These are phyloP conservation scores for Ailurus styani DNA, from an alignment of 2,113 vertebrate species.

Conservation along the genomic window DNA sequence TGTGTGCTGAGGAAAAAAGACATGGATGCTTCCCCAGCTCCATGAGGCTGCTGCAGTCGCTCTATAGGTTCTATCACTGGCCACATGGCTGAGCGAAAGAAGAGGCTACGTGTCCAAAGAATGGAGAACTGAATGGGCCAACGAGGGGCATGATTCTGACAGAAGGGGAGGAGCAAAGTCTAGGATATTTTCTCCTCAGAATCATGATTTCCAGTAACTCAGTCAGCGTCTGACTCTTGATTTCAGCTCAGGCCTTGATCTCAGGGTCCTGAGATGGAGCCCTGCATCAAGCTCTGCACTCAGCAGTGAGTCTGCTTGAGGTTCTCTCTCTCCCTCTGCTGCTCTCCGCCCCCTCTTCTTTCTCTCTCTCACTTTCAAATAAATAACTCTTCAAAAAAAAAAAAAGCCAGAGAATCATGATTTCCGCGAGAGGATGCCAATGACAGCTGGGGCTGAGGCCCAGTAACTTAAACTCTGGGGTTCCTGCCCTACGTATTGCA, in stretches of 20 bases:
- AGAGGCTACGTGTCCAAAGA: neutral
- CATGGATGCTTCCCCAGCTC: neutral
- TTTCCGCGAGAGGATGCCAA: neutral
- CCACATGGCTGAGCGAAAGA: neutral
- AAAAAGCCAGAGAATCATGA: too few species aligned
- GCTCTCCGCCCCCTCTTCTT: neutral
- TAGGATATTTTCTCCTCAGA: too few species aligned
- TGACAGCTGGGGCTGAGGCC: neutral
- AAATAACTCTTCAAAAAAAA: neutral
- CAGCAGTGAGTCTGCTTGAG: neutral
- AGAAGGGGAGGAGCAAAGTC: too few species aligned
- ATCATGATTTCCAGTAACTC: neutral
- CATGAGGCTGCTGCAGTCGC: neutral
- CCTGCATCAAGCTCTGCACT: neutral
- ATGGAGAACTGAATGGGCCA: neutral
- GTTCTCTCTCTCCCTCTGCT: neutral
- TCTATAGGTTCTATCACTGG: neutral
- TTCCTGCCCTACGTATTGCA: accelerated
- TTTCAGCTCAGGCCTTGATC: neutral
- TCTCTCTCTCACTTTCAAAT: neutral
- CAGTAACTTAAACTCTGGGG: neutral
- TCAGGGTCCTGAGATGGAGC: neutral
- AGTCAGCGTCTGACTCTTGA: neutral
- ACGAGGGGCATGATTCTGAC: accelerated
- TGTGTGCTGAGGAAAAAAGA: neutral